Evolutionary conservation across 2,113 vertebrate species (phyloP).

Genomic region (Paradoxurus hermaphroditus): DNA sequence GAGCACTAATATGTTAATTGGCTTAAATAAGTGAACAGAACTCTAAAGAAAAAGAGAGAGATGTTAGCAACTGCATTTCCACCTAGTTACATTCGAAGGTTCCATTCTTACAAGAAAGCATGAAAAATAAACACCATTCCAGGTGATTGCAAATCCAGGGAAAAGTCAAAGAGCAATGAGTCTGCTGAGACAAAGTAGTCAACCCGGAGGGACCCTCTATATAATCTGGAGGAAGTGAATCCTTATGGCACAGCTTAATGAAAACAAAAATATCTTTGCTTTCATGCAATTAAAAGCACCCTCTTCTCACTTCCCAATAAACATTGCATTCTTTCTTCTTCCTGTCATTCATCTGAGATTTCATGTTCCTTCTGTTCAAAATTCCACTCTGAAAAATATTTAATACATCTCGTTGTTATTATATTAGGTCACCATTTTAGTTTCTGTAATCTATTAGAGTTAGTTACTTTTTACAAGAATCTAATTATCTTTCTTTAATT

Average conservation of each 20-base stretch:
- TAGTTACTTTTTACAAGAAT: not conserved
- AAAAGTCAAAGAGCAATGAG: not conserved
- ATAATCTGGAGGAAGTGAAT: rapidly evolving
- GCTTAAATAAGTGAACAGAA: slow-evolving; percentile 83
- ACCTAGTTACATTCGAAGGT: not conserved
- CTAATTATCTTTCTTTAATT: not conserved
- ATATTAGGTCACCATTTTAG: not conserved
- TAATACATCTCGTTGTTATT: not conserved
- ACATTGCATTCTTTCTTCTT: not conserved
- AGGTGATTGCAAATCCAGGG: not conserved
- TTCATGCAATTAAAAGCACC: not conserved
- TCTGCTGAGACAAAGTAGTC: not conserved
- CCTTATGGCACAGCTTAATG: not conserved
- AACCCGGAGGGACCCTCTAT: rapidly evolving
- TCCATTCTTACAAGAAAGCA: not conserved
- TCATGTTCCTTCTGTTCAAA: not conserved
- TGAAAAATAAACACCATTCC: not conserved
- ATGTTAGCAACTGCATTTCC: not conserved
- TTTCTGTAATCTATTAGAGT: not conserved
- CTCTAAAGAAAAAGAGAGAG: not conserved
- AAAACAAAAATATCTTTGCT: not conserved
- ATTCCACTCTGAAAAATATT: not conserved
- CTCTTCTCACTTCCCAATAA: not conserved
- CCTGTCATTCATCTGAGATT: not conserved
- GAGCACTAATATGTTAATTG: slow-evolving; percentile 81